Percentiles rank a stretch among this genome's conserved stretches.
phyloP scores from a whole-genome alignment of 2,888 invertebrate species.

The Hydrotaea diabolus region DNA sequence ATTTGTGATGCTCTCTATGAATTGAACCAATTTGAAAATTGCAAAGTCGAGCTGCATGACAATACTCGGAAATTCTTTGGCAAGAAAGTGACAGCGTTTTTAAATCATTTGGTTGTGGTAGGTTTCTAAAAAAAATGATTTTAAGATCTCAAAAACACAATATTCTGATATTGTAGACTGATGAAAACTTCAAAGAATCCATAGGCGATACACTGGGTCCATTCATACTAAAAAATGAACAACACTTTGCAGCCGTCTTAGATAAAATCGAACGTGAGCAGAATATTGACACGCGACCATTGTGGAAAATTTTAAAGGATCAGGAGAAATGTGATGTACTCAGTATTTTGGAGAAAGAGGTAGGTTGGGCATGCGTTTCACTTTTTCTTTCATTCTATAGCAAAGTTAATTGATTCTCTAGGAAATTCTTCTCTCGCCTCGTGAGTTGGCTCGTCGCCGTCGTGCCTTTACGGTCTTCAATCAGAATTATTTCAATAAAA shows the following conservation, averaged over 20 bases:
- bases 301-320: slow-evolving; percentile 77
- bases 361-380: slow-evolving; percentile 18
- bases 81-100: slow-evolving; percentile 72
- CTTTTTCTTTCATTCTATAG: neutral
- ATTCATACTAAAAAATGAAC: slow-evolving; percentile 74
- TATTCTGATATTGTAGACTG: slow-evolving; percentile 69
- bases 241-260: slow-evolving; percentile 71
- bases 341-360: slow-evolving; percentile 74
- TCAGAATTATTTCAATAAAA: slow-evolving; percentile 76
- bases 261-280: slow-evolving; percentile 70
- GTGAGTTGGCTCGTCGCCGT: slow-evolving; percentile 74
- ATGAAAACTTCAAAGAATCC: slow-evolving; percentile 76
- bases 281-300: slow-evolving; percentile 71
- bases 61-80: slow-evolving; percentile 73
- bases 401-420: slow-evolving; percentile 62
- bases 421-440: slow-evolving; percentile 74
- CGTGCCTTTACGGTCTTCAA: slow-evolving; percentile 74
- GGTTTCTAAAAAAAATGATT: slow-evolving; percentile 33
- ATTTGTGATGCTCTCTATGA: slow-evolving; percentile 78
- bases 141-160: neutral
- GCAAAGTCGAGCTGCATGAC: slow-evolving; percentile 72
- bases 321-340: slow-evolving; percentile 75
- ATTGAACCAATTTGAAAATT: slow-evolving; percentile 75
- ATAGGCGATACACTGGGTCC: slow-evolving; percentile 74
- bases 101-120: slow-evolving; percentile 73